These are phyloP conservation scores for Eretmocerus hayati DNA, from an alignment of 2,888 invertebrate species.

Conservation along the genomic window DNA sequence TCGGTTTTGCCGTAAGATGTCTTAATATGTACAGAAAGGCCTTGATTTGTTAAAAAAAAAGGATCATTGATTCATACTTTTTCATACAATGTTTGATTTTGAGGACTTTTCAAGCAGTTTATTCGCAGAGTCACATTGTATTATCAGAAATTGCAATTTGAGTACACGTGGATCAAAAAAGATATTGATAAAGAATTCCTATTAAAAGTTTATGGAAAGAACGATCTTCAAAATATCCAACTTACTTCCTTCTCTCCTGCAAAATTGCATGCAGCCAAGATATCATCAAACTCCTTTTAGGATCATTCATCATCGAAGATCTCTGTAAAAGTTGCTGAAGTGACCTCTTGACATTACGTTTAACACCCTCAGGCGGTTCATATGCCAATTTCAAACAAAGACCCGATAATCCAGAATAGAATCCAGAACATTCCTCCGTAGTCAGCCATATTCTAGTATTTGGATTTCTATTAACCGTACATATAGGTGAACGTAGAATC, in stretches of 20 bases:
- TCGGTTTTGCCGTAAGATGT: no score
- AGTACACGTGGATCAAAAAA: not conserved
- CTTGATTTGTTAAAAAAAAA: no score
- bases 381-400: conserved; percentile 42
- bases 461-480: conserved; percentile 33
- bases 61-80: no score
- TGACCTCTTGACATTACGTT: conserved; percentile 40
- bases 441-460: conserved; percentile 39
- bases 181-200: not conserved
- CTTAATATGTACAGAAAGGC: no score
- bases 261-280: conserved; percentile 85
- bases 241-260: conserved; percentile 85
- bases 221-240: no score
- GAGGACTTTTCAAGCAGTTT: no score
- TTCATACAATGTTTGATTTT: no score
- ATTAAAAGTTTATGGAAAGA: no score
- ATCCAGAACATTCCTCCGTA: conserved; percentile 40
- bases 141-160: not conserved
- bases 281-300: conserved; percentile 63
- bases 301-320: conserved; percentile 25
- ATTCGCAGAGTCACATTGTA: not conserved
- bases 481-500: conserved; percentile 36
- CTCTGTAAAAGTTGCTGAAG: conserved; percentile 37
- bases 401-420: conserved; percentile 41
- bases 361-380: conserved; percentile 45